Evolutionary conservation across 2,888 invertebrate genomes (phyloP).

Genomic region (Pollenia amentaria): DNA sequence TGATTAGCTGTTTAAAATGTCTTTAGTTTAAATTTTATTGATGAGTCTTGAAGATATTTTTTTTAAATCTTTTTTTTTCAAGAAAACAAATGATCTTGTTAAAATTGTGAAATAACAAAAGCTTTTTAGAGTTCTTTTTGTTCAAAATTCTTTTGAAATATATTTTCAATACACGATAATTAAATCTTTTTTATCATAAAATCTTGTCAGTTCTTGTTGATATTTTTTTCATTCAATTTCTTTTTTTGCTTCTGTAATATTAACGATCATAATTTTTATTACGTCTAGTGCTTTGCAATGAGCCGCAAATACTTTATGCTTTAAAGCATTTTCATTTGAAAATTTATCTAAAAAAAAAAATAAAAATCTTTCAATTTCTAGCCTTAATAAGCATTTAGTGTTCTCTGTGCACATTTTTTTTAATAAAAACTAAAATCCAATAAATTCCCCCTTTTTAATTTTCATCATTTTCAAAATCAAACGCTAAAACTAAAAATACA

Average conservation of each 20-base stretch:
- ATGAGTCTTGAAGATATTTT: constrained; percentile 62
- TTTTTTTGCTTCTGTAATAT: constrained; percentile 39
- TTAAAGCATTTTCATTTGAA: constrained; percentile 76
- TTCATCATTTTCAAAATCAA: constrained; percentile 58
- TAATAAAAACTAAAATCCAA: constrained; percentile 53
- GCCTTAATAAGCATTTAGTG: constrained; percentile 44
- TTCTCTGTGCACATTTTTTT: constrained; percentile 31
- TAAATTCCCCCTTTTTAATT: constrained; percentile 66
- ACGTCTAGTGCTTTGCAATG: constrained; percentile 84
- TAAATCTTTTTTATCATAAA: constrained; percentile 20
- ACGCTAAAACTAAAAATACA: background rate
- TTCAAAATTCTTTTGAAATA: too few relatives aligned
- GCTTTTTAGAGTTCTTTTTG: constrained; percentile 10
- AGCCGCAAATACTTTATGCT: constrained; percentile 81
- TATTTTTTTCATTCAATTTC: constrained; percentile 8
- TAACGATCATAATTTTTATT: constrained; percentile 79
- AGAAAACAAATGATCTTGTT: constrained; percentile 68
- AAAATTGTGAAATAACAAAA: constrained; percentile 51
- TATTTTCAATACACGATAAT: too few relatives aligned
- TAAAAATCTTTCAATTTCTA: constrained; percentile 57
- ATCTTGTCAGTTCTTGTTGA: constrained; percentile 28
- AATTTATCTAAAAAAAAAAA: constrained; percentile 4
- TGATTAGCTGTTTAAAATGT: constrained; percentile 74
- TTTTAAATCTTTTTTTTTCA: background rate
- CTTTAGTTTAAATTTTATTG: constrained; percentile 68